Evolutionary conservation across 2,797 vertebrate genomes (phyloP).

Genomic region (Linurgus olivaceus): DNA sequence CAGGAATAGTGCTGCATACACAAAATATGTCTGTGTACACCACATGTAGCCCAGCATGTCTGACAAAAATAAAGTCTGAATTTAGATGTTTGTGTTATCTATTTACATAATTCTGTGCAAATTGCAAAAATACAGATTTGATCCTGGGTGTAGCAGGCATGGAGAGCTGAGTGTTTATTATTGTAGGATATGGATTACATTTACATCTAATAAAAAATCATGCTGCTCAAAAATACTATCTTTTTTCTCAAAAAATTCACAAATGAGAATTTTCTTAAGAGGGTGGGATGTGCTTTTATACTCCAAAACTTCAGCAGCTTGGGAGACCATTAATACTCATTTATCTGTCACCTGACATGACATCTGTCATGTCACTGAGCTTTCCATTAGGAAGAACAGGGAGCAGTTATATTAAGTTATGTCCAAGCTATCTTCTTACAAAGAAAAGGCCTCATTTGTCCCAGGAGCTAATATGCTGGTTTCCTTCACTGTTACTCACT

Average conservation of each 20-base stretch:
- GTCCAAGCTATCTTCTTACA: conserved; percentile 16
- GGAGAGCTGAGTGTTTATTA: fast-evolving
- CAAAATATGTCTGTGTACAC: fast-evolving
- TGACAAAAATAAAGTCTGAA: background rate
- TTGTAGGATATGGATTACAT: fast-evolving
- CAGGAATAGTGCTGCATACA: fast-evolving
- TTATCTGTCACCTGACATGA: conserved; percentile 44
- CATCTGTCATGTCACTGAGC: conserved; percentile 31
- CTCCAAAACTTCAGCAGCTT: background rate
- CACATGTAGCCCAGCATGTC: background rate
- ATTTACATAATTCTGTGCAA: background rate
- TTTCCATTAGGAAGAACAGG: conserved; percentile 17
- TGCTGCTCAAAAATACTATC: background rate
- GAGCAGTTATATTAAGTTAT: conserved; percentile 46
- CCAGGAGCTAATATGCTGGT: conserved; percentile 38
- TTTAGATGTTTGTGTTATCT: fast-evolving
- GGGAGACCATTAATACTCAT: conserved; percentile 3
- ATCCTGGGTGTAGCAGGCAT: background rate
- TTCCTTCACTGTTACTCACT: conserved; percentile 34
- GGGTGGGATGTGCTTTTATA: background rate
- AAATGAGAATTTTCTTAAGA: background rate
- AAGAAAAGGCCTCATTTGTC: conserved; percentile 49
- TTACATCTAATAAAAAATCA: background rate
- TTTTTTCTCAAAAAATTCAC: background rate
- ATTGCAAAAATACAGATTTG: background rate